phyloP scores from a whole-genome alignment of 2,888 invertebrate species.

The Cephus pulcher region DNA sequence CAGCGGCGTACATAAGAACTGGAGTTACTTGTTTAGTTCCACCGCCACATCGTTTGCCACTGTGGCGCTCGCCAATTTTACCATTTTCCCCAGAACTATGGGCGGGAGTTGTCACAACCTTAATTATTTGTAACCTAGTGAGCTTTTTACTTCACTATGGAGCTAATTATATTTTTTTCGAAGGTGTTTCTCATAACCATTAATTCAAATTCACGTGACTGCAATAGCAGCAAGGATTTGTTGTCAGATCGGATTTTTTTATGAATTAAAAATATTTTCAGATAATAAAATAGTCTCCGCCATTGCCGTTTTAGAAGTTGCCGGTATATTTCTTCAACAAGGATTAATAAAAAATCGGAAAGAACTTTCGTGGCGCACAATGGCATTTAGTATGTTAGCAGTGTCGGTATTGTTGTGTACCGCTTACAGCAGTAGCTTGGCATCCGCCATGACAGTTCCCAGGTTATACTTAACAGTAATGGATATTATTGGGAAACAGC shows the following conservation, averaged over 20 bases:
- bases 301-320: background rate
- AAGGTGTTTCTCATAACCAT: background rate
- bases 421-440: constrained; percentile 38
- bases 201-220: background rate
- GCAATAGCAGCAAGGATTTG: background rate
- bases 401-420: constrained; percentile 39
- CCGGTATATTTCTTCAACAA: background rate
- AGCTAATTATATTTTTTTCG: background rate
- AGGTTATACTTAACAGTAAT: constrained; percentile 10
- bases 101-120: background rate
- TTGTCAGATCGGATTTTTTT: background rate
- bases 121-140: background rate
- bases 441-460: constrained; percentile 42
- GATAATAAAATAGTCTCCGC: background rate
- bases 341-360: background rate
- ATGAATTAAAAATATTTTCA: background rate
- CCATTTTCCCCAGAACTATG: background rate
- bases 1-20: constrained; percentile 36
- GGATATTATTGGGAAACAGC: background rate
- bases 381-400: constrained; percentile 32
- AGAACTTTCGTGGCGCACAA: background rate
- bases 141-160: background rate
- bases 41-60: background rate
- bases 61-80: background rate
- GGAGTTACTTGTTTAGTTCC: constrained; percentile 31